Conservation (phyloP, 2,797 vertebrate genomes). For the Chanos chanos region DNA sequence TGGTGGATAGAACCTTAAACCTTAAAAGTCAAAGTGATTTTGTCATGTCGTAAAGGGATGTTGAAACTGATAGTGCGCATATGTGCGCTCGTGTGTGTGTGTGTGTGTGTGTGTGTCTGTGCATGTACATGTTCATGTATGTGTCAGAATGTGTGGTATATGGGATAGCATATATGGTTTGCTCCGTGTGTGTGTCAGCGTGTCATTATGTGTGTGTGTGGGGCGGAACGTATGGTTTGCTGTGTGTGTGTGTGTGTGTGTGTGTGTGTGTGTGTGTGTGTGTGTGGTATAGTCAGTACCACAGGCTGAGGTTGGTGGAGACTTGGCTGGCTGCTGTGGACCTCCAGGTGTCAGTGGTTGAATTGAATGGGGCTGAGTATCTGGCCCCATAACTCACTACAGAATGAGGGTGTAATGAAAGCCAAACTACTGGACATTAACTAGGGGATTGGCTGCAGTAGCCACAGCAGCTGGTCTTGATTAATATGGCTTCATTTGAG, state of each 20-base stretch:
- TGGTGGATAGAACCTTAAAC: no score
- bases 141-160: neutral
- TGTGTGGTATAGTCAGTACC: neutral
- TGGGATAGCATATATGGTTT: no score
- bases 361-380: slow-evolving; percentile 58
- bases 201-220: neutral
- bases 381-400: slow-evolving; percentile 60
- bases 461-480: slow-evolving; percentile 61
- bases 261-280: slow-evolving; percentile 14
- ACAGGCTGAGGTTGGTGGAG: neutral
- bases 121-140: neutral
- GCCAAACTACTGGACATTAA: slow-evolving; percentile 46
- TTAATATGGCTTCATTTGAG: slow-evolving; percentile 43
- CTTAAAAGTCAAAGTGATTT: no score
- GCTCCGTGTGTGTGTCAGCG: neutral
- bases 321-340: slow-evolving; percentile 31
- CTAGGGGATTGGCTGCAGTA: slow-evolving; percentile 52
- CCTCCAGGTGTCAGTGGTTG: slow-evolving; percentile 62
- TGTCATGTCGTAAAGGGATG: no score
- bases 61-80: no score
- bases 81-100: neutral
- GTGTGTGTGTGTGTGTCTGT: neutral
- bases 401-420: slow-evolving; percentile 54
- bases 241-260: neutral
- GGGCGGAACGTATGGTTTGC: no score